phyloP scores from a whole-genome alignment of 2,888 invertebrate genomes.

The Drosophila prostipennis region DNA sequence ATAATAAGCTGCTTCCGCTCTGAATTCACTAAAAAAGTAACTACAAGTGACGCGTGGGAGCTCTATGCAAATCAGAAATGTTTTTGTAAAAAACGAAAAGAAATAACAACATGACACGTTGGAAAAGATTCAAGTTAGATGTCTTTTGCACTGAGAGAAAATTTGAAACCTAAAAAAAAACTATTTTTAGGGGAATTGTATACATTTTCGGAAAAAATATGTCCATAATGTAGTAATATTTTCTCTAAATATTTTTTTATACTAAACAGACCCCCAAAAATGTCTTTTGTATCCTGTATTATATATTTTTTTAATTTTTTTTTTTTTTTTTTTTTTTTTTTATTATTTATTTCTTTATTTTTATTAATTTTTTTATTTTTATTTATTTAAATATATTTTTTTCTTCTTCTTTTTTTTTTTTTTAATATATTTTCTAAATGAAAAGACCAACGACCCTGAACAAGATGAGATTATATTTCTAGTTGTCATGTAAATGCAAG shows the following conservation, averaged over 20 bases:
- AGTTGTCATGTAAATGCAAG: conserved; percentile 56
- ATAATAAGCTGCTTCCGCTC: conserved; percentile 63
- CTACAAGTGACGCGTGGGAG: conserved; percentile 47
- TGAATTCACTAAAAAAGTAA: conserved; percentile 19
- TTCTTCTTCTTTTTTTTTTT: not conserved
- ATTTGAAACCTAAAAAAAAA: too few relatives aligned
- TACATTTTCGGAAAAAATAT: too few relatives aligned
- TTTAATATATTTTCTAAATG: not conserved
- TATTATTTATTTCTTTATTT: too few relatives aligned
- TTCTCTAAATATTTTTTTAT: too few relatives aligned
- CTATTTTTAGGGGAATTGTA: too few relatives aligned
- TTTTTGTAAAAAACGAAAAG: conserved; percentile 6
- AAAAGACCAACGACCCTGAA: conserved; percentile 56
- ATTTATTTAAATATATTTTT: not conserved
- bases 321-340: too few relatives aligned
- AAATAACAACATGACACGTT: conserved; percentile 11
- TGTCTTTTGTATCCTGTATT: too few relatives aligned
- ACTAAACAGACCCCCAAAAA: too few relatives aligned
- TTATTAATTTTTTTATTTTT: not conserved
- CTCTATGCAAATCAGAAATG: conserved; percentile 53
- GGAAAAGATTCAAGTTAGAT: conserved; percentile 14
- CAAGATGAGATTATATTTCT: conserved; percentile 18
- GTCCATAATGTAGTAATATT: not conserved
- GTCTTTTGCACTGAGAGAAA: not conserved
- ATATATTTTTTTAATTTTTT: too few relatives aligned